These are phyloP conservation scores for Papilio protenor DNA, from an alignment of 2,888 invertebrate species.

Conservation along the genomic window DNA sequence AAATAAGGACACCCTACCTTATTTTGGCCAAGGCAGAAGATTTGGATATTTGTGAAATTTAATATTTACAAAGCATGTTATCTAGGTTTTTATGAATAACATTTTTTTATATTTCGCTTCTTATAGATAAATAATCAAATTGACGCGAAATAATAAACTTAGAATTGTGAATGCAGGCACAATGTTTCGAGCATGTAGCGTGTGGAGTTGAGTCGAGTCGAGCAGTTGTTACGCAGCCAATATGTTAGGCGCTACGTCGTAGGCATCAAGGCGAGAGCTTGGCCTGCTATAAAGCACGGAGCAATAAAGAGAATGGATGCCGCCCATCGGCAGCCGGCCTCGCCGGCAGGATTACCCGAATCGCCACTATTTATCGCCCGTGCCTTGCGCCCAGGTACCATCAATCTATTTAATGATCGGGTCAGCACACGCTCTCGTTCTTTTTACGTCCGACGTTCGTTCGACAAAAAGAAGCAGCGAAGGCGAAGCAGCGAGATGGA, in stretches of 20 bases:
- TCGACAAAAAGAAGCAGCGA: constrained; percentile 74
- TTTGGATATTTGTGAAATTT: too few species aligned
- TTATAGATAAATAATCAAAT: neutral
- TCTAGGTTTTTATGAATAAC: too few species aligned
- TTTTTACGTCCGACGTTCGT: constrained; percentile 72
- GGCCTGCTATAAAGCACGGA: constrained; percentile 81
- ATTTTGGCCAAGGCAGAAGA: too few species aligned
- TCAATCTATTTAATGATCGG: constrained; percentile 85
- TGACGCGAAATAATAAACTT: neutral
- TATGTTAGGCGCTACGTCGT: constrained; percentile 75
- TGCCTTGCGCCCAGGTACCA: constrained; percentile 83
- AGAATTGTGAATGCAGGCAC: constrained; percentile 13
- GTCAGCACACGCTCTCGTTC: constrained; percentile 82
- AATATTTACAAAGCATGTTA: too few species aligned
- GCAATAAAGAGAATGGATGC: constrained; percentile 85
- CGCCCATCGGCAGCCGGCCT: constrained; percentile 78
- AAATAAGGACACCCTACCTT: too few species aligned
- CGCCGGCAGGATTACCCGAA: constrained; percentile 82
- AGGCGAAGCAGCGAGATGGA: constrained; percentile 74
- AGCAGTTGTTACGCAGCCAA: constrained; percentile 58
- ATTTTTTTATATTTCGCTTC: neutral
- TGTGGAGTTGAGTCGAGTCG: constrained; percentile 7
- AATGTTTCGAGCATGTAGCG: constrained; percentile 43
- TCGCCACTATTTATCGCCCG: constrained; percentile 84
- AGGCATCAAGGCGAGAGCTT: constrained; percentile 76